Percentiles rank a stretch among this genome's conserved stretches.
Evolutionary conservation across 1,140 invertebrate species (phyloP).

Genomic region (Drosophila kepulauana): DNA sequence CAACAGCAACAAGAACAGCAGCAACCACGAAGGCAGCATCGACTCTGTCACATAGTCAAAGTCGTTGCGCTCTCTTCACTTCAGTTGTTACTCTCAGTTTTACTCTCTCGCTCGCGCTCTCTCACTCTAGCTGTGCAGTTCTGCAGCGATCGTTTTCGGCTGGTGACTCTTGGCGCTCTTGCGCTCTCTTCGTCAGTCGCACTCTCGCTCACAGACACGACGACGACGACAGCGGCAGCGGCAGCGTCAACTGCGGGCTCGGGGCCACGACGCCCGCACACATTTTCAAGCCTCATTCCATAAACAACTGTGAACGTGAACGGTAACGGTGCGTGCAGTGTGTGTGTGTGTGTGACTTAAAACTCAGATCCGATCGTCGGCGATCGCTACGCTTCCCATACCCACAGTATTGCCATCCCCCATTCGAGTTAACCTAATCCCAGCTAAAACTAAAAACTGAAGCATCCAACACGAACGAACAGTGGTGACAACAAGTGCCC

Average conservation of each 20-base stretch:
- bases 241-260: slow-evolving; percentile 9
- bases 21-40: slow-evolving; percentile 10
- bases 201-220: slow-evolving; percentile 9
- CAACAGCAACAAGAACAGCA: neutral
- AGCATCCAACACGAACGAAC: neutral
- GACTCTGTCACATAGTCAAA: slow-evolving; percentile 20
- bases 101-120: slow-evolving; percentile 7
- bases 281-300: slow-evolving; percentile 64
- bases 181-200: neutral
- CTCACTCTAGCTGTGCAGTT: neutral
- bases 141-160: neutral
- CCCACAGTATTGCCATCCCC: neutral
- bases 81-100: slow-evolving; percentile 7
- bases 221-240: neutral
- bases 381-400: neutral
- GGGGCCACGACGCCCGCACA: slow-evolving; percentile 51
- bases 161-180: slow-evolving; percentile 11
- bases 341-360: slow-evolving; percentile 8
- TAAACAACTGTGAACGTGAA: slow-evolving; percentile 79
- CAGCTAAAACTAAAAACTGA: slow-evolving; percentile 12
- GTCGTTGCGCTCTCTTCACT: slow-evolving; percentile 47
- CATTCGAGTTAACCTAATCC: neutral
- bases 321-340: slow-evolving; percentile 69
- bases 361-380: neutral
- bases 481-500: slow-evolving; percentile 32